Evolutionary conservation across 2,113 vertebrate species (phyloP).

Genomic region (Anoplopoma fimbria): DNA sequence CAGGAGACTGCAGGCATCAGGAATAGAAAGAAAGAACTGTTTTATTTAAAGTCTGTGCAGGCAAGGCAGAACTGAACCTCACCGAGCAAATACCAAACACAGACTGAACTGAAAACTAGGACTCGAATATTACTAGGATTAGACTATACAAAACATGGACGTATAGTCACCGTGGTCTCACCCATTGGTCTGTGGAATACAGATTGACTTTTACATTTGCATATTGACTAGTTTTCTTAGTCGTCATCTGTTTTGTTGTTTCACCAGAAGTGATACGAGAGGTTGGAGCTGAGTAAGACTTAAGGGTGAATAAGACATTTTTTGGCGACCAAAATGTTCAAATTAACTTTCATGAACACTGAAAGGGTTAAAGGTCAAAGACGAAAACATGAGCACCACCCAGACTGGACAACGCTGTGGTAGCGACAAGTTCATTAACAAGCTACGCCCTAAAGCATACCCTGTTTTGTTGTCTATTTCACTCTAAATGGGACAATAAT

Average conservation of each 20-base stretch:
- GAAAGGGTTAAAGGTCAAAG: not conserved
- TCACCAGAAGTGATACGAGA: too few relatives aligned
- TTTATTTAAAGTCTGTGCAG: not conserved
- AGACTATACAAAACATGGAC: not conserved
- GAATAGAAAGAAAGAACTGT: not conserved
- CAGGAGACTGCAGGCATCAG: not conserved
- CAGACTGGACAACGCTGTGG: too few relatives aligned
- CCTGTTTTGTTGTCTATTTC: too few relatives aligned
- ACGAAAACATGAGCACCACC: not conserved
- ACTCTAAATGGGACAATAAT: not conserved
- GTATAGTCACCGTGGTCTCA: not conserved
- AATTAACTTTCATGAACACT: not conserved
- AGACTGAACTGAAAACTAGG: not conserved
- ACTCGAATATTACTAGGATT: not conserved
- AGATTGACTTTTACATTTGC: too few relatives aligned
- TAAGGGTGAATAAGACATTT: too few relatives aligned
- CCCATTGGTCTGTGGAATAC: too few relatives aligned
- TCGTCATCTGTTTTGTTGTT: too few relatives aligned
- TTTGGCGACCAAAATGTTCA: not conserved
- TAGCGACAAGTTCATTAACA: not conserved
- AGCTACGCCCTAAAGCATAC: not conserved
- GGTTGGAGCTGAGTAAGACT: too few relatives aligned
- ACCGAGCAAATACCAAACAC: not conserved
- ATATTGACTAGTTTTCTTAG: too few relatives aligned
- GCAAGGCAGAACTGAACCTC: not conserved